phyloP scores from a whole-genome alignment of 2,113 vertebrate species.

The Oncorhynchus keta region DNA sequence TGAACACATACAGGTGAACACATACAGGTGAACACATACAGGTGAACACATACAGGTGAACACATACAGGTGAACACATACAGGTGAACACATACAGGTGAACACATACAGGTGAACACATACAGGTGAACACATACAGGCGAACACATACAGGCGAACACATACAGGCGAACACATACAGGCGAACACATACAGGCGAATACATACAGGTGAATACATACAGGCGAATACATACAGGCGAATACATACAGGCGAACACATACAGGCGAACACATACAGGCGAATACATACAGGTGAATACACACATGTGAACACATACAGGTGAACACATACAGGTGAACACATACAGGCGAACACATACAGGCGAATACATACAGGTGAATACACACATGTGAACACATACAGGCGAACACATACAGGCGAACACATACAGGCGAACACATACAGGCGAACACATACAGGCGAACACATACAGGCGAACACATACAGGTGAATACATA shows the following conservation, averaged over 20 bases:
- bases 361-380: background rate
- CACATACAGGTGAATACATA: no score
- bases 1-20: background rate
- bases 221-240: background rate
- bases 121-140: no score
- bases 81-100: no score
- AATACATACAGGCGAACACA: background rate
- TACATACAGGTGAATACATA: background rate
- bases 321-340: background rate
- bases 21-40: background rate
- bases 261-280: background rate
- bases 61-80: background rate
- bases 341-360: no score
- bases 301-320: background rate
- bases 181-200: background rate
- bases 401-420: no score
- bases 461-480: no score
- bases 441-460: no score
- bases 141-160: accelerated
- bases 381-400: background rate
- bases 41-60: background rate
- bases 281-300: background rate
- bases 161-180: background rate
- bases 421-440: no score
- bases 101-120: no score